These are phyloP conservation scores for Poeciliopsis turneri DNA, from an alignment of 2,797 vertebrate genomes.

Conservation along the genomic window DNA sequence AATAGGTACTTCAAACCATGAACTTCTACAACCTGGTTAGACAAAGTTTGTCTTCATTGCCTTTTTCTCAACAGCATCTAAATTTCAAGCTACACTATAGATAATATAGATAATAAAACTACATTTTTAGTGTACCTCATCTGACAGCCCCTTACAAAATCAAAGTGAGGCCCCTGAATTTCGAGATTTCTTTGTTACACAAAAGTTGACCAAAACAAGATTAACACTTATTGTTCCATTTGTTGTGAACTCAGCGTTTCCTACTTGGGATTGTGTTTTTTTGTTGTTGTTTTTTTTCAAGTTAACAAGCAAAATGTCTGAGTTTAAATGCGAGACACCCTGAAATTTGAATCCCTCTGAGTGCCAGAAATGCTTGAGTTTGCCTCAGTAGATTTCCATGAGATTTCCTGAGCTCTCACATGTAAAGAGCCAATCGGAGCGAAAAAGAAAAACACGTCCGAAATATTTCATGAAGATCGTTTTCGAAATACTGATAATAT, in stretches of 20 bases:
- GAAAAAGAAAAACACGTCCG: background rate
- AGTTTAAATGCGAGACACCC: background rate
- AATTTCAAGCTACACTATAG: background rate
- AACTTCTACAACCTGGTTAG: background rate
- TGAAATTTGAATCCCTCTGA: background rate
- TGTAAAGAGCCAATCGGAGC: background rate
- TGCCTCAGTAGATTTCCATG: background rate
- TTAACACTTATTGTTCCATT: background rate
- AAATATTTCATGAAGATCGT: background rate
- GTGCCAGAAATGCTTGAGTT: background rate
- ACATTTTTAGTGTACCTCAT: background rate
- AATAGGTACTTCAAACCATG: background rate
- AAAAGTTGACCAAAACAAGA: background rate
- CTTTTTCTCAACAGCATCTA: background rate
- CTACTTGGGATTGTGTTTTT: too few species aligned
- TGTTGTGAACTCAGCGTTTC: background rate
- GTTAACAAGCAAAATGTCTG: background rate
- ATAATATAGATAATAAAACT: background rate
- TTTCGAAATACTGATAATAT: background rate
- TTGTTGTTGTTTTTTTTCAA: background rate
- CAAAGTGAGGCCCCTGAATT: background rate
- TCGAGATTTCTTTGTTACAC: background rate
- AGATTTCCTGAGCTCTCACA: background rate
- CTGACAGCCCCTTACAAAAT: background rate
- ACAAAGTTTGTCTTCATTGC: background rate